These are phyloP conservation scores for Lysandra bellargus DNA, from an alignment of 2,888 invertebrate species.

Conservation along the genomic window DNA sequence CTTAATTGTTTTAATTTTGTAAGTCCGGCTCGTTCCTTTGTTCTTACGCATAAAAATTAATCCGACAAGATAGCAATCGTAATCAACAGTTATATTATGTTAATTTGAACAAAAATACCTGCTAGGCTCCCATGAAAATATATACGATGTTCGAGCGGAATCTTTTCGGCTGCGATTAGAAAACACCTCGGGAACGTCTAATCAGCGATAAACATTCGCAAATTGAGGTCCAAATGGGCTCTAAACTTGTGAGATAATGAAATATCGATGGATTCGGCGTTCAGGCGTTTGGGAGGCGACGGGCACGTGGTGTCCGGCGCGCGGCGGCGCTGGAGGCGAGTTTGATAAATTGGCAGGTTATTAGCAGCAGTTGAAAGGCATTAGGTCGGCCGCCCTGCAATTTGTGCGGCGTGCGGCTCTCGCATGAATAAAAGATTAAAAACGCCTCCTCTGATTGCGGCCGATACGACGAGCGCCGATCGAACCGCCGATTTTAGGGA, in stretches of 20 bases:
- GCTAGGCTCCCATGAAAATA: neutral
- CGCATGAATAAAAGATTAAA: slow-evolving; percentile 74
- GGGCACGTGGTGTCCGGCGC: slow-evolving; percentile 29
- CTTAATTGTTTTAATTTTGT: slow-evolving; percentile 1
- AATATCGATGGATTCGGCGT: slow-evolving; percentile 14
- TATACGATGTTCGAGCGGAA: neutral
- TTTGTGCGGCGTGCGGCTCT: slow-evolving; percentile 66
- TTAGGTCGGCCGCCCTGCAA: slow-evolving; percentile 78
- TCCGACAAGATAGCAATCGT: slow-evolving; percentile 1
- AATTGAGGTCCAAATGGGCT: slow-evolving; percentile 1
- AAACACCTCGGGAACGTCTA: slow-evolving; percentile 5
- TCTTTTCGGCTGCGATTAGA: neutral
- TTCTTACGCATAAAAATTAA: neutral
- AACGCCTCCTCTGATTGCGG: slow-evolving; percentile 66
- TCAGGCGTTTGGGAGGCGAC: slow-evolving; percentile 14
- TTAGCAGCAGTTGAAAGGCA: slow-evolving; percentile 81
- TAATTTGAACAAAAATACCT: neutral
- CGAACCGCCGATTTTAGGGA: slow-evolving; percentile 53
- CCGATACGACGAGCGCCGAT: slow-evolving; percentile 59
- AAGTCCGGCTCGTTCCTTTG: neutral
- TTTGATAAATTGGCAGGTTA: slow-evolving; percentile 81
- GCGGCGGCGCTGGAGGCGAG: slow-evolving; percentile 55
- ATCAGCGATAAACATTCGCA: slow-evolving; percentile 5
- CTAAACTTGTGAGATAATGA: slow-evolving; percentile 18
- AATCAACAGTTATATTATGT: neutral